phyloP scores from a whole-genome alignment of 92 coral and sea anemone species.

The Pocillopora meandrina region DNA sequence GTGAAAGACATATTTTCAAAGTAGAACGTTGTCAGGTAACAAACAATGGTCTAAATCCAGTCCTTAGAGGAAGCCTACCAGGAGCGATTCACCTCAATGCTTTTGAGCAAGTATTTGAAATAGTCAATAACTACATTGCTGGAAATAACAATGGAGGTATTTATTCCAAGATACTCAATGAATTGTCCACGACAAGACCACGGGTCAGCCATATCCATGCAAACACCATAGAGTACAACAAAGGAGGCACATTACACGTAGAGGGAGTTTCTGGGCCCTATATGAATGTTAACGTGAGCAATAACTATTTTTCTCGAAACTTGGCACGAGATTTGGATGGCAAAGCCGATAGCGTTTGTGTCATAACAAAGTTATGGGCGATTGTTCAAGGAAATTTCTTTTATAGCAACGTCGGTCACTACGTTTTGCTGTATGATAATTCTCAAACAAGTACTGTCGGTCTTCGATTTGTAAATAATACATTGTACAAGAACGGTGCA shows the following conservation, averaged over 20 bases:
- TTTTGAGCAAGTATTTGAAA: constrained; percentile 6
- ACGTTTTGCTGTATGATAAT: constrained; percentile 4
- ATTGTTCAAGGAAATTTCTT: constrained; percentile 21
- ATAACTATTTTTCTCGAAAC: constrained; percentile 23
- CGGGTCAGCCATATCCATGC: constrained; percentile 13
- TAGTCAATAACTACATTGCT: constrained; percentile 14
- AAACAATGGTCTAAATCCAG: background rate
- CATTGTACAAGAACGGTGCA: constrained; percentile 21
- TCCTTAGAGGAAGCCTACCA: background rate
- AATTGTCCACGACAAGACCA: background rate
- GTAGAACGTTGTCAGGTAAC: constrained; percentile 25
- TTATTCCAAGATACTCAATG: constrained; percentile 13
- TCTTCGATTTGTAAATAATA: constrained; percentile 5
- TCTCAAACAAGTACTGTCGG: background rate
- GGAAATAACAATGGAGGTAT: constrained; percentile 33
- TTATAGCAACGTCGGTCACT: constrained; percentile 30
- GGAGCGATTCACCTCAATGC: constrained; percentile 33
- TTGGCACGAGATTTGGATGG: background rate
- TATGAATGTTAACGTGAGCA: constrained; percentile 5
- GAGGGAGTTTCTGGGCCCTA: constrained; percentile 4
- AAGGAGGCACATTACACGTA: constrained; percentile 1
- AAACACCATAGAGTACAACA: constrained; percentile 19
- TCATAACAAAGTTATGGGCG: background rate
- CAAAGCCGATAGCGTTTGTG: constrained; percentile 7
- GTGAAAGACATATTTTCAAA: background rate